These are phyloP conservation scores for Sarotherodon lohbergeri DNA, from an alignment of 2,113 vertebrate species.

Conservation along the genomic window DNA sequence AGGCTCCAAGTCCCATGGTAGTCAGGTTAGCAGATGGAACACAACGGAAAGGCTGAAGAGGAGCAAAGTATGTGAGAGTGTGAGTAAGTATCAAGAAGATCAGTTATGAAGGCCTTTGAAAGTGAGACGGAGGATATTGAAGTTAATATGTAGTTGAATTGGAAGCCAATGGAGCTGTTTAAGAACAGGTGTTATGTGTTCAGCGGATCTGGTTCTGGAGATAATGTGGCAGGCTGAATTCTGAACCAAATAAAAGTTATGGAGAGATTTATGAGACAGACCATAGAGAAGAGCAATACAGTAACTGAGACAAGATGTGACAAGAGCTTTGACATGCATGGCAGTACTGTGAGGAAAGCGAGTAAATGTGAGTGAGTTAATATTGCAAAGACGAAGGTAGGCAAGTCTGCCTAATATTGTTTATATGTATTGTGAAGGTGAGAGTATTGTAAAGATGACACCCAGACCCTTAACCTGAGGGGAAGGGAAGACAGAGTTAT, in stretches of 20 bases:
- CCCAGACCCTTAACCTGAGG: not conserved
- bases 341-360: not conserved
- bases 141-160: not conserved
- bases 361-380: not conserved
- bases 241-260: not conserved
- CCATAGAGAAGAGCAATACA: not conserved
- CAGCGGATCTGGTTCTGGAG: not conserved
- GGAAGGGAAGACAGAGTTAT: not conserved
- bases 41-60: not conserved
- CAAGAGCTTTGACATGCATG: not conserved
- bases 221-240: not conserved
- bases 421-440: not conserved
- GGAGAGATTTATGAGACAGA: not conserved
- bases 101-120: not conserved
- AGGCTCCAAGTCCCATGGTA: not conserved
- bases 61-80: not conserved
- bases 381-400: not conserved
- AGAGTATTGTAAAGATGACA: not conserved
- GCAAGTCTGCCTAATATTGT: not conserved
- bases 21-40: not conserved
- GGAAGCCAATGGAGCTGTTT: not conserved
- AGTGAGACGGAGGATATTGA: not conserved
- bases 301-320: not conserved
- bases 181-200: not conserved
- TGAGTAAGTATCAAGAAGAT: not conserved